Evolutionary conservation across 2,797 vertebrate species (phyloP), one percentile per base, ranked within the genome.

Genomic region (Halcyon badia): DNA sequence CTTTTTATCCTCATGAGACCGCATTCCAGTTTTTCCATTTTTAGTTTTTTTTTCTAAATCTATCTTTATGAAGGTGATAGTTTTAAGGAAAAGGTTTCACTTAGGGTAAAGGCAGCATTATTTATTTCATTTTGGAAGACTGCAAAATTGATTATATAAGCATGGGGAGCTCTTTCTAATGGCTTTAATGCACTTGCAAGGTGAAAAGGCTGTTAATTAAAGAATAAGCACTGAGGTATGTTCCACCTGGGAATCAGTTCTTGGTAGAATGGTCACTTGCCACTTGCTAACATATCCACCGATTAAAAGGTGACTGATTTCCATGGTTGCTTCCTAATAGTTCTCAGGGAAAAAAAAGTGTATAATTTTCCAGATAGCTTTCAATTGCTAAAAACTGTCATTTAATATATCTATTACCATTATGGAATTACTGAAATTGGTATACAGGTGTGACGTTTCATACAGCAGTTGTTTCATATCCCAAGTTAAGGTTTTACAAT

Each of bases 1-100:
- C 99, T 99, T 99, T 99, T 99, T 98, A 98, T 98, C 98, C 98
- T 98, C 99, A 96, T 69, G 99, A 98, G 99, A 98, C 98, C 89
- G 97, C 94, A 97, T 97, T 97, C 95, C 96, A 97, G 97, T 98
- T 98, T 98, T 97, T 97, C 95, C 77, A 80, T 96, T 98, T 97
- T 97, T 92, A 66, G 78, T 94, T 95, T 95, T 96, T 96, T 69
- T 54, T 75, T 77, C 81, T 97, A 88, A 98, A 96, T 83, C 76
- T 91, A 92, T 91, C 93, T 97, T 98, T 96, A 96, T 81, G 92
- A 93, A 96, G 89, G 94, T 94, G 91, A 95, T 97, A 94, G 81
- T 97, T 96, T 96, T 96, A 88, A 90, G 96, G 93, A 95, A 97
- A 82, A 97, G 89, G 84, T 97, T 97, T 96, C 92, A 97, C 94